Conservation (phyloP, 2,113 vertebrate genomes). For the Cyanoramphus novaezelandiae region DNA sequence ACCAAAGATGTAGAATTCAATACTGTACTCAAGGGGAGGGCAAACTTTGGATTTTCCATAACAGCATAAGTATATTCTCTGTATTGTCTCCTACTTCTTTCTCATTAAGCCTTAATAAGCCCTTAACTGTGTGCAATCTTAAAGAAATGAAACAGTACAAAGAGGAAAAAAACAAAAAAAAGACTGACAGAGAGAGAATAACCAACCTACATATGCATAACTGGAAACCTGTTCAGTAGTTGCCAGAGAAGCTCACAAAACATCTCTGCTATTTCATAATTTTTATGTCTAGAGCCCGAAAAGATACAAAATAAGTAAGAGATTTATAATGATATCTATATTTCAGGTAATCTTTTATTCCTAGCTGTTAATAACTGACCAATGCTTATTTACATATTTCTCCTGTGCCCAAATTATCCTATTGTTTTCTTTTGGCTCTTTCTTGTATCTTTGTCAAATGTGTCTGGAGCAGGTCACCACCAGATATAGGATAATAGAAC, state of each 20-base stretch:
- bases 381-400: background rate
- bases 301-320: background rate
- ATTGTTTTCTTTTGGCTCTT: background rate
- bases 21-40: background rate
- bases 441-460: background rate
- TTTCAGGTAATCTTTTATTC: background rate
- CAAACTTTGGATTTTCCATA: background rate
- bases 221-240: background rate
- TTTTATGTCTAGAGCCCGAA: background rate
- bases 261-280: background rate
- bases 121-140: background rate
- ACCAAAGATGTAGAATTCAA: background rate
- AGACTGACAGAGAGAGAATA: background rate
- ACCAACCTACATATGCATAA: background rate
- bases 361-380: background rate
- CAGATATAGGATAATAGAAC: background rate
- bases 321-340: background rate
- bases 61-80: background rate
- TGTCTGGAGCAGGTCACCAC: background rate
- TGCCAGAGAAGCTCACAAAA: background rate
- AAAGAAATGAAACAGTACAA: background rate
- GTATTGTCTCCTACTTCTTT: background rate
- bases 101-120: background rate
- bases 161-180: background rate
- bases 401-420: background rate